phyloP scores from a whole-genome alignment of 2,797 vertebrate genomes.

The Melanogrammus aeglefinus region DNA sequence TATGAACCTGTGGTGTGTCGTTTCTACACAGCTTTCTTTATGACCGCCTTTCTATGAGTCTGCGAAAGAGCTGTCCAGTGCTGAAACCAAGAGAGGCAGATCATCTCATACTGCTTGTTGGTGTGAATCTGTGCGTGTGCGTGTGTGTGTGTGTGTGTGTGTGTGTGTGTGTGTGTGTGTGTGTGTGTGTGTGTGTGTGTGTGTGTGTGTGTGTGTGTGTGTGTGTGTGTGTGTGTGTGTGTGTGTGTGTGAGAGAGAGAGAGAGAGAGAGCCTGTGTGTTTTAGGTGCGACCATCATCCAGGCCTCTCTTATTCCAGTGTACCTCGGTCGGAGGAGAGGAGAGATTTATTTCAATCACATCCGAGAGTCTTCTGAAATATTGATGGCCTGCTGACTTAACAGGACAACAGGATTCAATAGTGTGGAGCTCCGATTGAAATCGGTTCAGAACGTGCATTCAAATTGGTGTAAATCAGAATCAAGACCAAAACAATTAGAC shows the following conservation, averaged over 20 bases:
- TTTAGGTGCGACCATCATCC: background rate
- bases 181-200: too few species aligned
- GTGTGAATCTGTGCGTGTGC: background rate
- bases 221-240: too few species aligned
- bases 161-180: too few species aligned
- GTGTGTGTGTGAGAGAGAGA: too few species aligned
- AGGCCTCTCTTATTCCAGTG: background rate
- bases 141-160: too few species aligned
- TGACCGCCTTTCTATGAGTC: background rate
- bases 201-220: too few species aligned
- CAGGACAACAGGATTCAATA: background rate
- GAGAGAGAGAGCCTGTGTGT: background rate
- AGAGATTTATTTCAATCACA: slow-evolving; percentile 5
- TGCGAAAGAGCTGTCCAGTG: slow-evolving; percentile 49
- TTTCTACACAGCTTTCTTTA: background rate
- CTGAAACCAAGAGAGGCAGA: slow-evolving; percentile 36
- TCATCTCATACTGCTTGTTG: background rate
- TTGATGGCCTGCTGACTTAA: background rate
- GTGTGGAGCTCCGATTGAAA: background rate
- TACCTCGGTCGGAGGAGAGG: background rate
- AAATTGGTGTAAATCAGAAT: background rate
- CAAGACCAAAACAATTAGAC: background rate
- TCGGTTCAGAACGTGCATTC: background rate
- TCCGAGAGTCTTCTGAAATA: background rate
- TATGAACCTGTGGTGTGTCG: background rate